Conservation (phyloP, 2,888 invertebrate species). For the Rotaria magnacalcarata region DNA sequence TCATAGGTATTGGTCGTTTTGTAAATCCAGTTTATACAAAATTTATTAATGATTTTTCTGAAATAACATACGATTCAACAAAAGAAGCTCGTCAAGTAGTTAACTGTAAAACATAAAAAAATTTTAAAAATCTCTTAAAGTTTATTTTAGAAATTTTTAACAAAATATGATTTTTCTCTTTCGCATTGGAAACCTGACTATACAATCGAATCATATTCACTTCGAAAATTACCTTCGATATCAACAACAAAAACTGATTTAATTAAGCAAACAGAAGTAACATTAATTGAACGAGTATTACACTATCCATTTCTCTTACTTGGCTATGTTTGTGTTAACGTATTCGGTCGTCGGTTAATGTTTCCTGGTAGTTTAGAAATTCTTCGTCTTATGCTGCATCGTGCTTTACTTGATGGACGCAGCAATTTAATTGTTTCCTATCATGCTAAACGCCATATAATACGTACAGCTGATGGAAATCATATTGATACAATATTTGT, state of each 20-base stretch:
- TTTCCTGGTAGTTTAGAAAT: slow-evolving; percentile 81
- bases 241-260: slow-evolving; percentile 9
- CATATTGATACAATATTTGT: slow-evolving; percentile 83
- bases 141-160: background rate
- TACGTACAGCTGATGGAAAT: slow-evolving; percentile 74
- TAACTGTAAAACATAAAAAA: too few relatives aligned
- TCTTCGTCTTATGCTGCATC: slow-evolving; percentile 69
- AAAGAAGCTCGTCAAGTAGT: background rate
- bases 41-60: background rate
- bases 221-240: background rate
- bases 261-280: too few relatives aligned
- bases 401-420: slow-evolving; percentile 69
- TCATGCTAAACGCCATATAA: slow-evolving; percentile 72
- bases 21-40: background rate
- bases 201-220: background rate
- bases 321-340: slow-evolving; percentile 77
- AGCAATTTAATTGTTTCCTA: slow-evolving; percentile 70
- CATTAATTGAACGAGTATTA: background rate
- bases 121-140: too few relatives aligned
- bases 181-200: slow-evolving; percentile 42
- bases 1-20: slow-evolving; percentile 9
- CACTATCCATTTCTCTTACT: slow-evolving; percentile 46
- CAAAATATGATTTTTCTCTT: slow-evolving; percentile 44
- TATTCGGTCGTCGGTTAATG: slow-evolving; percentile 79
- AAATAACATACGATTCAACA: background rate